Evolutionary conservation across 2,113 vertebrate genomes (phyloP), one percentile per base, ranked within the genome.

Genomic region (Edolisoma coerulescens): DNA sequence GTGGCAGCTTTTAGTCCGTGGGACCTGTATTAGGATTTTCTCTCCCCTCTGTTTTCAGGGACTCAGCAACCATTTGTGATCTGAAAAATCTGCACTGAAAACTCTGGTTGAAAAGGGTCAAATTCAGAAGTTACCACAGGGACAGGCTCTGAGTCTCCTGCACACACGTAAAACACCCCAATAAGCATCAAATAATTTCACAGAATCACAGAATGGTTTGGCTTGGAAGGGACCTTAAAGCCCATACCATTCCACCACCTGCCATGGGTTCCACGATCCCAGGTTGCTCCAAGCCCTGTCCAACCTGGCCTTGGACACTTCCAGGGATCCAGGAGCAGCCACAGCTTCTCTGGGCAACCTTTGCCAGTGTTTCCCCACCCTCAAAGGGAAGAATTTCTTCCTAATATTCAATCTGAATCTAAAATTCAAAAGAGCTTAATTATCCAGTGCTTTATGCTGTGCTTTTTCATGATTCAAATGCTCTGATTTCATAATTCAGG

Each of bases 1-100:
- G 1, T 10, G 11, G 45, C 15, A 50, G 35, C 6, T 77, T 84
- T 52, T 45, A 57, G 5, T 50, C 35, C 33, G 0, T 0, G 10
- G 42, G 16, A 42, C 14, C 32, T 3, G 0, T 2, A 32, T 15
- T 0, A 56, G 23, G 10, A 64, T 90, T 56, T 83, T 85, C 30
- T 54, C 19, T 71, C 27, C 21, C 3, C 7, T 59, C 20, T 6
- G 1, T 24, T 54, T 75, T 47, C 35, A 33, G 0, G 11, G 42
- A 44, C 9, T 30, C 77, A 28, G 20, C 8, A 64, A 45, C 7
- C 20, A 54, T 37, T 42, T 23, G 28, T 21, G 10, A 27, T 26
- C 32, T 39, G 61, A 39, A 75, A 84, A 81, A 71, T 5, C 30
- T 23, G 39, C 20, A 10, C 52, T 26, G 44, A 33, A 54, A 85